Percentiles rank a stretch among this genome's conserved stretches.
Evolutionary conservation across 2,888 invertebrate genomes (phyloP).

Genomic region (Drosophila ustulata): DNA sequence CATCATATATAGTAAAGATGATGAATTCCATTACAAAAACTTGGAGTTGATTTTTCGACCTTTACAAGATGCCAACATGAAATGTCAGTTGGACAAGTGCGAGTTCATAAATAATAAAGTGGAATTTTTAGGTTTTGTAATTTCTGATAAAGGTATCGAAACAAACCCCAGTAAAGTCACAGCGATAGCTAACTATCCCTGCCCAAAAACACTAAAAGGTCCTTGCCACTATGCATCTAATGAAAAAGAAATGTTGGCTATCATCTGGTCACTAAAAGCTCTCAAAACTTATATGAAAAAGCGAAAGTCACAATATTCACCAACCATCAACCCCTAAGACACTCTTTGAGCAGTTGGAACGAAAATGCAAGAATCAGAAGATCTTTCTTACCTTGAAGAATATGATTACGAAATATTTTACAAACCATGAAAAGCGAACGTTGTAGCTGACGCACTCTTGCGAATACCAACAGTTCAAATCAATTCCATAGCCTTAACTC

Average conservation of each 20-base stretch:
- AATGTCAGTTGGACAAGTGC: background rate
- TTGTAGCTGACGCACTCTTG: too few species aligned
- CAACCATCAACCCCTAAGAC: too few species aligned
- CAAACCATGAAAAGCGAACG: slow-evolving; percentile 47
- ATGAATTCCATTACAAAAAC: slow-evolving; percentile 27
- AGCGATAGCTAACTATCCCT: background rate
- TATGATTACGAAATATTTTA: slow-evolving; percentile 73
- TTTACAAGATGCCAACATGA: slow-evolving; percentile 35
- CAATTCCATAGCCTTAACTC: too few species aligned
- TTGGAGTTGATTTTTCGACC: slow-evolving; percentile 30
- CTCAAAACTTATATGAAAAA: too few species aligned
- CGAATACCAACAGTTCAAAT: too few species aligned
- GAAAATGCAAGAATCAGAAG: slow-evolving; percentile 5
- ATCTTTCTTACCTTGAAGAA: background rate
- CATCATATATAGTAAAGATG: slow-evolving; percentile 41
- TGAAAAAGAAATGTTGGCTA: too few species aligned
- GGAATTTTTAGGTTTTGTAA: slow-evolving; percentile 20
- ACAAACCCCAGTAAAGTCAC: background rate
- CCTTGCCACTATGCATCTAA: too few species aligned
- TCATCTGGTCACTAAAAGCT: too few species aligned
- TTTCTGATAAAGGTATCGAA: background rate
- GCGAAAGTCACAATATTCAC: too few species aligned
- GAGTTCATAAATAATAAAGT: slow-evolving; percentile 8
- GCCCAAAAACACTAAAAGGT: background rate
- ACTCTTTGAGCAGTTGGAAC: too few species aligned